Evolutionary conservation across 2,888 invertebrate species (phyloP), one percentile per base, ranked within the genome.

Genomic region (Lochmaea crataegi): DNA sequence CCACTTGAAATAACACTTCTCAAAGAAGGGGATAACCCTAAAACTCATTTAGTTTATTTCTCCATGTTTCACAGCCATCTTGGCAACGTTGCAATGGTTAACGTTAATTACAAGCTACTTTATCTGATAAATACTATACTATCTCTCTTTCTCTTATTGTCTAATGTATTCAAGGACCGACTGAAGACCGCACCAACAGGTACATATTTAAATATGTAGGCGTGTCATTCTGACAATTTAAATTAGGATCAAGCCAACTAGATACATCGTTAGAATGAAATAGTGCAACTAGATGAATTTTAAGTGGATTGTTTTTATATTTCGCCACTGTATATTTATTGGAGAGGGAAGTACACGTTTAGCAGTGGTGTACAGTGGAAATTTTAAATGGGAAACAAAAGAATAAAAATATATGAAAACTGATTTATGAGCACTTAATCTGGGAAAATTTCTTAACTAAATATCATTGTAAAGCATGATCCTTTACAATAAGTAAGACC

Each of bases 241-340:
- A 82, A 82, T 82, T 82, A 79, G 79, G 78, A 77, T 79, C 78
- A 80, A 78, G 73, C 80, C 68, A 68, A 68, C 65, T 74, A 61
- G 77, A 75, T 11, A 79, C 69, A 79, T 77, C 77, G 79, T 79
- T 75, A 66, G 79, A 81, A 80, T 80, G 81, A 81, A 80, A 80
- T 78, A 80, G 73, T 79, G 79, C 78, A 77, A 74, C 75, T 77
- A 79, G 78, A 79, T 81, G 81, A 80, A 82, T 81, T 80, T 81
- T 78, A 81, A 82, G 80, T 79, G 78, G 77, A 74, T 75, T 70
- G 79, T 79, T 81, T 79, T 78, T 80, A 75, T 77, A 75, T 79
- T 76, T 77, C 68, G 75, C 75, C 76, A 77, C 75, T 73, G 41
- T 14, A 7, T 14, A 42, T 3, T 18, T 58, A 9, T 12, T 57